These are phyloP conservation scores for Anguilla obscura DNA, from an alignment of 2,797 vertebrate genomes.

Conservation along the genomic window DNA sequence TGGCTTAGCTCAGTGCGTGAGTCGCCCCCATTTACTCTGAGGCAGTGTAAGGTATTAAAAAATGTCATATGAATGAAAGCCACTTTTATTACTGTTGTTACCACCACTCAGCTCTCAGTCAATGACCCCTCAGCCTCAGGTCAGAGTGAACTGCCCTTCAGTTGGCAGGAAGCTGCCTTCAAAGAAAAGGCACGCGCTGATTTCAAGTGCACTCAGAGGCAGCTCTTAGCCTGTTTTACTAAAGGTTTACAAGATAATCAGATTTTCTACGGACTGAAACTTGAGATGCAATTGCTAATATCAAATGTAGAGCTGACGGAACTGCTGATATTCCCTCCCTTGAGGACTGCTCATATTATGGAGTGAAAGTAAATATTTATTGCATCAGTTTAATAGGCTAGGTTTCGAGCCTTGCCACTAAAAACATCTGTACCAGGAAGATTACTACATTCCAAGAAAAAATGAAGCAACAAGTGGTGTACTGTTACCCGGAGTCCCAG, in stretches of 20 bases:
- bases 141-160: not conserved
- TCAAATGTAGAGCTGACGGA: not conserved
- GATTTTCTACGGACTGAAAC: not conserved
- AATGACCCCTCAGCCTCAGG: not conserved
- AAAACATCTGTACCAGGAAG: not conserved
- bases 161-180: not conserved
- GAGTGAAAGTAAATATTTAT: not conserved
- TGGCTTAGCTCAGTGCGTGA: not conserved
- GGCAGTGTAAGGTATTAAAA: not conserved
- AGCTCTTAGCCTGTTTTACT: not conserved
- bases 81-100: not conserved
- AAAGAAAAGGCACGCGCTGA: not conserved
- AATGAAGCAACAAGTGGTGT: not conserved
- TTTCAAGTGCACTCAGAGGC: not conserved
- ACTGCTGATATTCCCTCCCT: not conserved
- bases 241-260: not conserved
- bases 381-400: not conserved
- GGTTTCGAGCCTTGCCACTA: not conserved
- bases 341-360: not conserved
- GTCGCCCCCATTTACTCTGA: not conserved
- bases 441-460: slow-evolving; percentile 2
- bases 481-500: not conserved
- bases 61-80: not conserved
- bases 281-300: not conserved
- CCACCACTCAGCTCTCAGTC: not conserved